Base-by-base conservation (phyloP, 2,113 vertebrate genomes). In the Thalassarche chlororhynchos region DNA sequence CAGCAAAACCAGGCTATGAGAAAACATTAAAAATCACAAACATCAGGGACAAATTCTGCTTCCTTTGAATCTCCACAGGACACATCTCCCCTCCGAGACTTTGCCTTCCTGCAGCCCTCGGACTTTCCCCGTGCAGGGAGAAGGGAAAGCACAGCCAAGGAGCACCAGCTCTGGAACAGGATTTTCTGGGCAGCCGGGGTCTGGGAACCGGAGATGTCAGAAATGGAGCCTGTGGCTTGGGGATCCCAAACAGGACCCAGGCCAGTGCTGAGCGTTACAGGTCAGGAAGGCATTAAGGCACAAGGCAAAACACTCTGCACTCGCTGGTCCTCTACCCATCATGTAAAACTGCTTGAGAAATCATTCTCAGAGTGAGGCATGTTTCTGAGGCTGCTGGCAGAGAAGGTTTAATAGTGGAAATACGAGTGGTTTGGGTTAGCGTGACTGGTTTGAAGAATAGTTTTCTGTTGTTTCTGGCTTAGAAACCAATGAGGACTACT, bases 391-490 rank as follows among this genome's bases (percentile, higher is more conserved):
- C 25, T 74, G 66, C 52, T 72, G 77, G 65, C 36, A 58, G 40
- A 38, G 14, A 57, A 72, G 46, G n/a, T 51, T 87, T 65, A 49
- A 23, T 12, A 66, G 46, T 2, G 9, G 38, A 62, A 81, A 74
- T 34, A 34, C 0, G 0, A 52, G 34, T 17, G 15, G 8, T 70
- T 74, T 84, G 65, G 31, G 16, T 54, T 28, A 14, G 1, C 2
- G 3, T 34, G 60, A 55, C 36, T 32, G 38, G 3, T 40, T 61
- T 81, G 54, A 21, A 47, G 74, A 49, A 23, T 1, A 49, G 29
- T 44, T 91, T 71, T 66, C 69, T 10, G 5, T n/a, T 78, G 10
- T 55, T 95, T 66, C 71, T 51, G n/a, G 8, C 47, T 79, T 66
- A 71, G n/a, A 51, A 94, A 16, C 13, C 11, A 38, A 1, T 2